These are phyloP conservation scores for Dendrocincla tyrannina DNA, from an alignment of 2,797 vertebrate species.

Conservation along the genomic window DNA sequence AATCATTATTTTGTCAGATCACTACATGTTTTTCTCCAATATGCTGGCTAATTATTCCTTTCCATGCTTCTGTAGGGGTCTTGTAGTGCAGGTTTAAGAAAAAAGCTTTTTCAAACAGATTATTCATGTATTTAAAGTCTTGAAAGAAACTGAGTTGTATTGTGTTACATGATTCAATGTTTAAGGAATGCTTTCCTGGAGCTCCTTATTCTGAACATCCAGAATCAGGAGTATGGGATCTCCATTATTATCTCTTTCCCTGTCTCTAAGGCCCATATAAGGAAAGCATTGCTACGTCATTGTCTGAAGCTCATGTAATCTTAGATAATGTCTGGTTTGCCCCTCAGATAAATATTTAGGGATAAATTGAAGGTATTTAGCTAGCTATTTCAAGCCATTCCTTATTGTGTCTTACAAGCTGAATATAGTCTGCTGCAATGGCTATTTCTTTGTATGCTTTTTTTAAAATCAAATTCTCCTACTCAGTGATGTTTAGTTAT, in stretches of 20 bases:
- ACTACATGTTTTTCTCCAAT: neutral
- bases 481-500: neutral
- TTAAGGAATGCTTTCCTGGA: neutral
- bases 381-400: neutral
- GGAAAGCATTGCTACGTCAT: neutral
- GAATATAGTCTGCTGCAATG: neutral
- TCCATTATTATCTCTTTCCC: neutral
- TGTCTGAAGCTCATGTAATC: neutral
- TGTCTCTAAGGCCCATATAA: neutral
- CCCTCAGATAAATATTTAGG: neutral
- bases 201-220: neutral
- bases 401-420: neutral
- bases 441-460: neutral
- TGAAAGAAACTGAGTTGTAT: neutral
- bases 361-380: neutral
- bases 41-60: neutral
- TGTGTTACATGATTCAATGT: neutral
- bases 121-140: neutral
- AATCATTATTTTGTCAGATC: neutral
- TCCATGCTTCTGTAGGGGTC: neutral
- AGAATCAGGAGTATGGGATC: neutral
- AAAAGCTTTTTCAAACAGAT: neutral
- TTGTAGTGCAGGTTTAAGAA: neutral
- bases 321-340: neutral
- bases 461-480: neutral